Evolutionary conservation across 2,888 invertebrate species (phyloP).

Genomic region (Dendrolimus houi): DNA sequence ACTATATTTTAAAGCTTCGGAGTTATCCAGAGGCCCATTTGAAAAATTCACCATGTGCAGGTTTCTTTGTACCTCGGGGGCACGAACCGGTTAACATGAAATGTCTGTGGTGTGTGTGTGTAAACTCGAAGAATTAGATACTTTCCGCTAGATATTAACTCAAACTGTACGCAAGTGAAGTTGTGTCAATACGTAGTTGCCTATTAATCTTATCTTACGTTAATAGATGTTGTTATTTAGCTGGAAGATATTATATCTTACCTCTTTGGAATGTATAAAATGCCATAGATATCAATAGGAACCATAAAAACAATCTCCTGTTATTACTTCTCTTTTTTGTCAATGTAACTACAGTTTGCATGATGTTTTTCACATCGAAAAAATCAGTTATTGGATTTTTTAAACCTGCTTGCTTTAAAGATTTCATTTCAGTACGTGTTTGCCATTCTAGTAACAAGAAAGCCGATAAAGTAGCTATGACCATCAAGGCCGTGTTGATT

Average conservation of each 20-base stretch:
- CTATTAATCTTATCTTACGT: too few species aligned
- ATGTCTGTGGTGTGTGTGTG: too few species aligned
- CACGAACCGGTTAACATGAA: too few species aligned
- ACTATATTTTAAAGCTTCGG: too few species aligned
- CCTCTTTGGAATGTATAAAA: slow-evolving; percentile 88
- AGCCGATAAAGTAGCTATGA: slow-evolving; percentile 79
- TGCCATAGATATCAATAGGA: slow-evolving; percentile 84
- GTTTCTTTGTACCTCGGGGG: too few species aligned
- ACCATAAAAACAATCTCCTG: slow-evolving; percentile 78
- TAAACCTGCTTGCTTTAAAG: slow-evolving; percentile 75
- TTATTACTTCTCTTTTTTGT: slow-evolving; percentile 75
- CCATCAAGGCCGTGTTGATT: slow-evolving; percentile 80
- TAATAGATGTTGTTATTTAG: too few species aligned
- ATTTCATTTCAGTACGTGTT: slow-evolving; percentile 79
- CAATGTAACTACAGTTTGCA: slow-evolving; percentile 78
- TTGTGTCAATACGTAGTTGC: too few species aligned
- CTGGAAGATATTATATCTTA: slow-evolving; percentile 17
- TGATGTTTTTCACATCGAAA: slow-evolving; percentile 82
- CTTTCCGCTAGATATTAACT: too few species aligned
- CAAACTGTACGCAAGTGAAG: too few species aligned
- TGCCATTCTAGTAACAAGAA: slow-evolving; percentile 81
- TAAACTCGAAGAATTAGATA: too few species aligned
- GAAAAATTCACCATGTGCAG: too few species aligned
- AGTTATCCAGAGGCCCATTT: too few species aligned
- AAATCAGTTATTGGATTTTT: slow-evolving; percentile 80